Base-by-base conservation (phyloP, 2,888 invertebrate genomes). In the Agrotis segetum region DNA sequence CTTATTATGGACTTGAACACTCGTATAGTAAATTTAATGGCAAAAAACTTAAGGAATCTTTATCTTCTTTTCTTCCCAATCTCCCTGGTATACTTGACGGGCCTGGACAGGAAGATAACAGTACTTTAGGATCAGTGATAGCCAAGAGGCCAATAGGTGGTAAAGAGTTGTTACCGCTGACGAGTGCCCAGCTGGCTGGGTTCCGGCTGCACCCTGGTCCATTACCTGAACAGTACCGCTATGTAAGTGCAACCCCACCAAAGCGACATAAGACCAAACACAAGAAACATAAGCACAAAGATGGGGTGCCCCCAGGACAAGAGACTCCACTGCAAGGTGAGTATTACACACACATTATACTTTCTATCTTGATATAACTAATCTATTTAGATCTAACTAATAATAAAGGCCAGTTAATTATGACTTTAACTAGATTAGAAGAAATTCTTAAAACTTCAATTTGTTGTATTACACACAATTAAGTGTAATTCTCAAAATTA, bases 1-100 rank as follows among this genome's bases (percentile, higher is more conserved):
- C 98, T 90, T 98, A 98, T 96, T 98, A 99, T 97, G 99, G 98
- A 84, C 97, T 99, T 81, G 99, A 99, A 96, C 99, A 99, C 96
- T 99, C 99, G 24, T 99, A 99, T 94, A 99, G 98, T 95, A 99
- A 99, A 97, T 99, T 99, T 96, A 99, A 99, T 96, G 99, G 99
- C 66, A 99, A 99, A 91, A 99, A 99, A 95, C 97, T 99, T 19
- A 98, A 99, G 92, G 99, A 99, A 93, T 99, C 99, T 71, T 95
- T 99, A 73, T 99, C 99, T 53, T 99, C 99, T 17, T 99, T 99
- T 94, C 96, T 99, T 79, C 99, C 99, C 24, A 99, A 98, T 92
- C 96, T 99, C 69, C 99, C 99, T 65, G 99, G 99, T 24, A 99
- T 99, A 81, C 98, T 99, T 83, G 99, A 99, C 95, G 98, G 98